phyloP scores from a whole-genome alignment of 2,797 vertebrate genomes.

The Sandelia bainsii region DNA sequence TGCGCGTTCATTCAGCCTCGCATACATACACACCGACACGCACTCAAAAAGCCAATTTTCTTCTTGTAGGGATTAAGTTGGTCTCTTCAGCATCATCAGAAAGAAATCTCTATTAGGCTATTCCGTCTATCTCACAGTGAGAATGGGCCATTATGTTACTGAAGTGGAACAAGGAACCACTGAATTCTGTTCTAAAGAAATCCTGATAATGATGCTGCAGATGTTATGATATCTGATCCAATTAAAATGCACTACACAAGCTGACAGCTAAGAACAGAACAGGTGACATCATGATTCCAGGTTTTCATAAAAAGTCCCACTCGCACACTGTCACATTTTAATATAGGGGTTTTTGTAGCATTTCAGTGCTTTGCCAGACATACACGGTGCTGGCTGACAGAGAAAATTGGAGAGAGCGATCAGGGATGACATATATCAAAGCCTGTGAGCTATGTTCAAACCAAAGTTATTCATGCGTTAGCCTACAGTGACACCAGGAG shows the following conservation, averaged over 20 bases:
- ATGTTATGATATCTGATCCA: slow-evolving; percentile 65
- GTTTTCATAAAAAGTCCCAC: slow-evolving; percentile 41
- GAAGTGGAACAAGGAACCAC: slow-evolving; percentile 67
- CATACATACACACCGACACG: slow-evolving; percentile 13
- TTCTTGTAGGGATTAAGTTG: slow-evolving; percentile 64
- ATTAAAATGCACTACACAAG: slow-evolving; percentile 60
- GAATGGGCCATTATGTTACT: slow-evolving; percentile 60
- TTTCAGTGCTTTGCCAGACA: slow-evolving; percentile 31
- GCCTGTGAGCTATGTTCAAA: slow-evolving; percentile 26
- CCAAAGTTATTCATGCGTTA: slow-evolving; percentile 41
- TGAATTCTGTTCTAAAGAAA: slow-evolving; percentile 47
- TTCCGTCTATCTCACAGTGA: slow-evolving; percentile 51
- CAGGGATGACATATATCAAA: slow-evolving; percentile 48
- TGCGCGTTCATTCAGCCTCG: background rate
- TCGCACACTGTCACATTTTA: slow-evolving; percentile 28
- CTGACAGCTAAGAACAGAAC: slow-evolving; percentile 26
- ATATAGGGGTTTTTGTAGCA: slow-evolving; percentile 27
- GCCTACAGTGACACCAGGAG: slow-evolving; percentile 37
- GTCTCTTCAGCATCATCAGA: slow-evolving; percentile 68
- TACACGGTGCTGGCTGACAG: slow-evolving; percentile 21
- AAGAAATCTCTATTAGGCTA: slow-evolving; percentile 65
- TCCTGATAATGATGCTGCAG: slow-evolving; percentile 57
- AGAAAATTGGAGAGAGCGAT: slow-evolving; percentile 49
- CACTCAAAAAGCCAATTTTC: slow-evolving; percentile 55
- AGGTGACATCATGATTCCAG: slow-evolving; percentile 47